Conservation (phyloP, 2,113 vertebrate genomes). For the Leptobrachium leishanense region DNA sequence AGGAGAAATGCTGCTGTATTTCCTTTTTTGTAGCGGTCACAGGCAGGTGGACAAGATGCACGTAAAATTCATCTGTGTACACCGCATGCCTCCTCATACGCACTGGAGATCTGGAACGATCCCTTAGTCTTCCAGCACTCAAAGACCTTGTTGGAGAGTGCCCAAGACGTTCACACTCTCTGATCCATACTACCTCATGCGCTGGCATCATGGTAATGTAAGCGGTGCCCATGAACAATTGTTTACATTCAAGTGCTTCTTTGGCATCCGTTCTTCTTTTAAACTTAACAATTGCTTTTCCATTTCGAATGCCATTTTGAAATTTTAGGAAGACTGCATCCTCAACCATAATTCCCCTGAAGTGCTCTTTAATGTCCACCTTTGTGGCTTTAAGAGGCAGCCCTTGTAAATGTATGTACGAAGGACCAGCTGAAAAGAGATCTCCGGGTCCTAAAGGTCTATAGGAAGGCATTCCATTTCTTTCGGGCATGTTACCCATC, state of each 20-base stretch:
- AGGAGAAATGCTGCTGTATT: slow-evolving; percentile 79
- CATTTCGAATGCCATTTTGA: slow-evolving; percentile 74
- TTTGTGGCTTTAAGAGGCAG: slow-evolving; percentile 87
- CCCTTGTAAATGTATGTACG: slow-evolving; percentile 82
- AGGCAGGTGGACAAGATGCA: slow-evolving; percentile 85
- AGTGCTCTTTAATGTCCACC: slow-evolving; percentile 79
- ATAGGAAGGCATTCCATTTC: background rate
- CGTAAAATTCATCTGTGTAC: slow-evolving; percentile 75
- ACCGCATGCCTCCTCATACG: slow-evolving; percentile 51
- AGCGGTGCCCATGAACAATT: slow-evolving; percentile 83
- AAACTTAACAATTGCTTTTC: slow-evolving; percentile 85
- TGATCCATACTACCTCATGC: slow-evolving; percentile 73
- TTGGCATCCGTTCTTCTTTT: slow-evolving; percentile 72
- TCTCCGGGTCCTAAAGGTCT: too few relatives aligned
- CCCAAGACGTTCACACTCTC: slow-evolving; percentile 21
- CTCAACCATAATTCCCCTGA: slow-evolving; percentile 77
- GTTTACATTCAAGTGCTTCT: slow-evolving; percentile 81
- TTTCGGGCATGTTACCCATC: background rate
- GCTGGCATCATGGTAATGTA: slow-evolving; percentile 75
- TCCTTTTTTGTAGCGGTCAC: slow-evolving; percentile 75
- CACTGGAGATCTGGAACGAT: slow-evolving; percentile 15
- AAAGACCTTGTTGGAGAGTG: background rate
- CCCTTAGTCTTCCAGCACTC: background rate
- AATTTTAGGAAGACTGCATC: slow-evolving; percentile 81
- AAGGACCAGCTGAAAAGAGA: slow-evolving; percentile 54